Percentiles rank a stretch among this genome's conserved stretches.
Conservation (phyloP, 2,113 vertebrate genomes). For the Leucosticte australis region DNA sequence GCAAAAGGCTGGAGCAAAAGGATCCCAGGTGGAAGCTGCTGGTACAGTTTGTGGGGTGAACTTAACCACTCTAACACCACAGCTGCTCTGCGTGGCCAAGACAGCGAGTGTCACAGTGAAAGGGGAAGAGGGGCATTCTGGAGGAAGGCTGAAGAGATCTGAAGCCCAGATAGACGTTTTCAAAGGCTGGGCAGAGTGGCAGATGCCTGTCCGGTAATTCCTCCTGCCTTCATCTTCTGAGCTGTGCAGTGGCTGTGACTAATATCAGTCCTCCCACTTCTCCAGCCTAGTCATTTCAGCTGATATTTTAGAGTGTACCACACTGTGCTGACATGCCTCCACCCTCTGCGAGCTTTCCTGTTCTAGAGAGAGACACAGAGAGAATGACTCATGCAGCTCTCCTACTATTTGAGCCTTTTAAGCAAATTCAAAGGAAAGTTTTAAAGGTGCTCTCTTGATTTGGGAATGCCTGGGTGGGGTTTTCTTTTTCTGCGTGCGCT, state of each 20-base stretch:
- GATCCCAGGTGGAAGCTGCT: rapidly evolving
- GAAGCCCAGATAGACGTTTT: background rate
- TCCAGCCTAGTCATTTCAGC: constrained; percentile 70
- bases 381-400: constrained; percentile 61
- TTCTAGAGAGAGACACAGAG: constrained; percentile 61
- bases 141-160: background rate
- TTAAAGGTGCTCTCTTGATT: constrained; percentile 59
- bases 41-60: background rate
- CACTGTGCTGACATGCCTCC: constrained; percentile 62
- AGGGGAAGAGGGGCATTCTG: background rate
- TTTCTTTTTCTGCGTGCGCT: constrained; percentile 14
- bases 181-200: constrained; percentile 21
- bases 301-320: constrained; percentile 65
- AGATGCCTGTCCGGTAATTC: constrained; percentile 41
- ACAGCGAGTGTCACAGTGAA: background rate
- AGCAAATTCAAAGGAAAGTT: constrained; percentile 58
- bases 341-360: constrained; percentile 68
- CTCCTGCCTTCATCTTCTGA: constrained; percentile 53
- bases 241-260: constrained; percentile 63
- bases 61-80: background rate
- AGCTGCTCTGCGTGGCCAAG: background rate
- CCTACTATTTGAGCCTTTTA: constrained; percentile 47
- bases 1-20: background rate
- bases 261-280: constrained; percentile 68
- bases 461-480: constrained; percentile 62